These are phyloP conservation scores for Chironomus striatipennis DNA, from an alignment of 1,140 invertebrate species.

Conservation along the genomic window DNA sequence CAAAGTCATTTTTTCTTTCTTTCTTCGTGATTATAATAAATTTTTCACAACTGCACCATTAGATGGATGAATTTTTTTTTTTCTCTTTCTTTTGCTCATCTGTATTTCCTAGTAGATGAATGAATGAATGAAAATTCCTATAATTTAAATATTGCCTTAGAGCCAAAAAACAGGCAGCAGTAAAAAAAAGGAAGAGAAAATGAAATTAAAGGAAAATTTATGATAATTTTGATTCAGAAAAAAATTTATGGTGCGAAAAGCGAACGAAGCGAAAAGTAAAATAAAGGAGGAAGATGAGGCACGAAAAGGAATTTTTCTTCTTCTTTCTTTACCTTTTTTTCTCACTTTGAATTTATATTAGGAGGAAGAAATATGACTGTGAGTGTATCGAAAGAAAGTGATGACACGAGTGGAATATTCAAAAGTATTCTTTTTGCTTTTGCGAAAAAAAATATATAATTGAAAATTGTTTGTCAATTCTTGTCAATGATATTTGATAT, in stretches of 20 bases:
- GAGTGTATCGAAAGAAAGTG: no score
- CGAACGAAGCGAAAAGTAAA: not conserved
- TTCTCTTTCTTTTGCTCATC: no score
- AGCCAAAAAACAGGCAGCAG: not conserved
- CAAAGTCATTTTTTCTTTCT: not conserved
- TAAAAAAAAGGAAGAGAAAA: not conserved
- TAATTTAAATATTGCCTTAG: constrained; percentile 18
- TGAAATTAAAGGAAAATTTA: constrained; percentile 22
- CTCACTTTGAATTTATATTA: not conserved
- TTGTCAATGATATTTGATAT: no score
- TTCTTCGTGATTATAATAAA: not conserved
- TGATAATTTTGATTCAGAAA: constrained; percentile 19
- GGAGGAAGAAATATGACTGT: not conserved
- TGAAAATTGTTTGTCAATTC: no score
- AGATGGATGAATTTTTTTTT: not conserved
- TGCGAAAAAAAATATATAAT: no score
- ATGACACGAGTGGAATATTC: no score
- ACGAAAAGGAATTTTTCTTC: not conserved
- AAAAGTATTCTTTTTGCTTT: no score
- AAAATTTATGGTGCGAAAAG: constrained; percentile 21
- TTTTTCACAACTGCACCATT: not conserved
- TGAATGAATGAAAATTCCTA: not conserved
- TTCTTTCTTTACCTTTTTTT: constrained; percentile 21
- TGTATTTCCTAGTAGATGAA: no score
- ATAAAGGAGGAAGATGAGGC: not conserved